These are phyloP conservation scores for Branchipolynoe longqiensis DNA, from an alignment of 2,888 invertebrate genomes.

Conservation along the genomic window DNA sequence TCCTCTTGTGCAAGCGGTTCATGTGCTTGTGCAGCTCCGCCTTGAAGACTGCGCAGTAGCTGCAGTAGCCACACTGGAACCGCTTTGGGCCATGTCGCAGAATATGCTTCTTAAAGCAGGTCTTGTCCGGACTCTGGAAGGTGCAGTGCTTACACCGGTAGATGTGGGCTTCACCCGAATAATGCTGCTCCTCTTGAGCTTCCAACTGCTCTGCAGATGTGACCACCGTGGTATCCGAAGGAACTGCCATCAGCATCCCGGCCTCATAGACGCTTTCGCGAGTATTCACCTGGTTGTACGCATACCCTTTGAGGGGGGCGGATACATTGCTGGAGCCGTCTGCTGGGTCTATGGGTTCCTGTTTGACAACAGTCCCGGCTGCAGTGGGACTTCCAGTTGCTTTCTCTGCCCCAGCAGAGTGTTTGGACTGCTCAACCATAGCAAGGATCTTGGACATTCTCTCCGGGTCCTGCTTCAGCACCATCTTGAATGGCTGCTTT, in stretches of 20 bases:
- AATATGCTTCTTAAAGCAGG: constrained; percentile 62
- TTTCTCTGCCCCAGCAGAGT: not conserved
- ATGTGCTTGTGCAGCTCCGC: constrained; percentile 64
- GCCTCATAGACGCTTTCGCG: constrained; percentile 10
- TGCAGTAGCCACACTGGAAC: constrained; percentile 66
- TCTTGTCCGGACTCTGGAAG: constrained; percentile 45
- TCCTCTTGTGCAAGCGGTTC: constrained; percentile 38
- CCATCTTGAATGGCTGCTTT: constrained; percentile 8
- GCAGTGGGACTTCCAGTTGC: not conserved
- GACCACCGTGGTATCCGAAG: constrained; percentile 16
- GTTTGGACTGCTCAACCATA: constrained; percentile 43
- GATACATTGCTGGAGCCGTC: not conserved
- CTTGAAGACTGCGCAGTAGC: constrained; percentile 63
- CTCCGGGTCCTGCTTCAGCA: constrained; percentile 4
- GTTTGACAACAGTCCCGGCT: not conserved
- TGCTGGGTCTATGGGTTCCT: not conserved
- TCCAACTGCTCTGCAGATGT: constrained; percentile 45
- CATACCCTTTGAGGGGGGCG: not conserved
- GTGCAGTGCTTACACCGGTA: constrained; percentile 38
- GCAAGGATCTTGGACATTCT: constrained; percentile 36
- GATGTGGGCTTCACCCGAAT: not conserved
- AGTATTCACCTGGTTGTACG: not conserved
- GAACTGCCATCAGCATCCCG: constrained; percentile 27
- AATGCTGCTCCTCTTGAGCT: constrained; percentile 9
- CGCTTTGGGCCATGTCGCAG: constrained; percentile 66